Conservation (phyloP, 1,140 invertebrate genomes). For the Neodiprion lecontei region DNA sequence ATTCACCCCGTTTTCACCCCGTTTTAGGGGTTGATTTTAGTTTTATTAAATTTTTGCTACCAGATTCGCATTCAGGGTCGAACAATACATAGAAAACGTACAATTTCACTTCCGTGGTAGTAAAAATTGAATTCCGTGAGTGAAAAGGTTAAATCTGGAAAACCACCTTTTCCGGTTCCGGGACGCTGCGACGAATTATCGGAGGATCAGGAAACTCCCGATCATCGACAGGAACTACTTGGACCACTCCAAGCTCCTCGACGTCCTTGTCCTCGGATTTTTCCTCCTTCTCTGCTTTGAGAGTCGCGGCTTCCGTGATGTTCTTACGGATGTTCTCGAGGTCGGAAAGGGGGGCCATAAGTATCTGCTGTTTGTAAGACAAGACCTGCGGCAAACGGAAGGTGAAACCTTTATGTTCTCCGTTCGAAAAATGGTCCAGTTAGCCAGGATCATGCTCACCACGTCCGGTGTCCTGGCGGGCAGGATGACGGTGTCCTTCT, state of each 20-base stretch:
- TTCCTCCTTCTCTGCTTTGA: conserved; percentile 32
- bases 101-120: too few relatives aligned
- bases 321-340: conserved; percentile 37
- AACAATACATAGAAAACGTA: too few relatives aligned
- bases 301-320: conserved; percentile 32
- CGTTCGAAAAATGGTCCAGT: not conserved
- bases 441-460: conserved; percentile 14
- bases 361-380: conserved; percentile 43
- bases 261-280: conserved; percentile 28
- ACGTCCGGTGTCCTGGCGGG: conserved; percentile 31
- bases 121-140: too few relatives aligned
- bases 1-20: too few relatives aligned
- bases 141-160: too few relatives aligned
- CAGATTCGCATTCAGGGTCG: too few relatives aligned
- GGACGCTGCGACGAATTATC: too few relatives aligned
- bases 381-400: conserved; percentile 38
- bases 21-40: too few relatives aligned
- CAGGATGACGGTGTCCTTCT: conserved; percentile 31
- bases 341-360: conserved; percentile 37
- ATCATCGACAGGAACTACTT: not conserved
- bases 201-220: too few relatives aligned
- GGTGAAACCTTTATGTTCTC: not conserved
- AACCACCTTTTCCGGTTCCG: too few relatives aligned
- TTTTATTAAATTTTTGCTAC: too few relatives aligned
- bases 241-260: conserved; percentile 10